phyloP scores from a whole-genome alignment of 1,140 invertebrate genomes.

The Temnothorax nylanderi region DNA sequence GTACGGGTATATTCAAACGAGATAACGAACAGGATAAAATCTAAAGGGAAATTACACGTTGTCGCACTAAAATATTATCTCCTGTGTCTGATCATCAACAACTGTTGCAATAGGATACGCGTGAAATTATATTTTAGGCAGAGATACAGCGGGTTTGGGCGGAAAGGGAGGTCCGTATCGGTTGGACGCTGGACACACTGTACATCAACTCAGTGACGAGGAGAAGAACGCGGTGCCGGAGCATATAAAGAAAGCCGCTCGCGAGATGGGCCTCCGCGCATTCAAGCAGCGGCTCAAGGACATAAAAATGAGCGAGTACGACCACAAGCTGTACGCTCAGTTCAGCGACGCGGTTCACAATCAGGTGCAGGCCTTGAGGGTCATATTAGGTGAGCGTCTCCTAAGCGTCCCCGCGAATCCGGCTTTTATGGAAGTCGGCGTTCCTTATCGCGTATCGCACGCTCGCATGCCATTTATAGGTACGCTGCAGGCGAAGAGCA shows the following conservation, averaged over 20 bases:
- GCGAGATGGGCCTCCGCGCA: conserved; percentile 96
- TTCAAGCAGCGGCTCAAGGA: conserved; percentile 96
- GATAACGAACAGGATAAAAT: neutral
- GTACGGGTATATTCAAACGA: conserved; percentile 75
- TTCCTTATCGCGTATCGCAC: neutral
- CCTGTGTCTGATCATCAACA: neutral
- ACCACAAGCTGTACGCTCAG: conserved; percentile 94
- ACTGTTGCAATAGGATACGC: neutral
- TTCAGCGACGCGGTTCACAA: conserved; percentile 92
- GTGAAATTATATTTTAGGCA: conserved; percentile 77
- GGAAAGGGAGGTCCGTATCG: conserved; percentile 97
- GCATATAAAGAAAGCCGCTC: conserved; percentile 94
- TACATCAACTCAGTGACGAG: conserved; percentile 94
- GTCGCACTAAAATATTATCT: neutral
- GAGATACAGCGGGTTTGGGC: conserved; percentile 97
- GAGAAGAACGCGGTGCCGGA: conserved; percentile 97
- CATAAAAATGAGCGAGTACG: conserved; percentile 98
- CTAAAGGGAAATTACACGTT: neutral
- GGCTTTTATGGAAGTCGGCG: neutral
- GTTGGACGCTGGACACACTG: conserved; percentile 96
- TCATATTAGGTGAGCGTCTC: conserved; percentile 86
- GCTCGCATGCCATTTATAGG: conserved; percentile 77
- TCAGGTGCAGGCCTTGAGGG: conserved; percentile 90
- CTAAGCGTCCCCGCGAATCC: conserved; percentile 53
- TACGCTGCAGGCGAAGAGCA: conserved; percentile 95